Evolutionary conservation across 30 jellyfish, hydroid and myxozoan species (phyloP).

Genomic region (Pelagia noctiluca): DNA sequence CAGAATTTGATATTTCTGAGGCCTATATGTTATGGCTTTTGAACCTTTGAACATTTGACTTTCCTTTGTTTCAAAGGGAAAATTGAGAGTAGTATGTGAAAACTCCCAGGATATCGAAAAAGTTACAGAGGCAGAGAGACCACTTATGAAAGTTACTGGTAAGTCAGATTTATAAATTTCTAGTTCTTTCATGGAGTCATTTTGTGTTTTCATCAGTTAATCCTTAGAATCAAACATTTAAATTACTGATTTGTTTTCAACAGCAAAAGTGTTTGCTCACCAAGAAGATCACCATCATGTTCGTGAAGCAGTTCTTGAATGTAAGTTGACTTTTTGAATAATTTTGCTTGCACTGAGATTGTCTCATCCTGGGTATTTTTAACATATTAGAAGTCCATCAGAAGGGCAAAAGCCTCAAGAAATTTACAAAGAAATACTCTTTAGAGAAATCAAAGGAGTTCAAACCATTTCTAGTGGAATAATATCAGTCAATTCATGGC

Average conservation of each 20-base stretch:
- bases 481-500: too few relatives aligned
- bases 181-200: background rate
- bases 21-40: too few relatives aligned
- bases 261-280: slow-evolving; percentile 91
- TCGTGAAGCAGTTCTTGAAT: slow-evolving; percentile 80
- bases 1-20: too few relatives aligned
- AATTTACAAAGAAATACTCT: too few relatives aligned
- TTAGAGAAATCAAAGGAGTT: too few relatives aligned
- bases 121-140: slow-evolving; percentile 87
- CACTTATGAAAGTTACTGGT: slow-evolving; percentile 94
- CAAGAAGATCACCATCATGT: slow-evolving; percentile 66
- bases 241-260: background rate
- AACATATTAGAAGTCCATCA: too few relatives aligned
- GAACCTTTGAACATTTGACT: background rate
- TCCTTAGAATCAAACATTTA: background rate
- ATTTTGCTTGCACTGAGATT: too few relatives aligned
- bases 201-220: background rate
- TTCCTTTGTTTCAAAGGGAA: slow-evolving; percentile 41
- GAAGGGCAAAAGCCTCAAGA: too few relatives aligned
- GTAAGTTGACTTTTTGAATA: slow-evolving; percentile 36
- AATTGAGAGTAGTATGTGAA: slow-evolving; percentile 57
- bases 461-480: too few relatives aligned
- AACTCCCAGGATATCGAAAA: slow-evolving; percentile 61
- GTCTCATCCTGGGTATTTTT: too few relatives aligned
- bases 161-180: background rate